Evolutionary conservation across 2,888 invertebrate species (phyloP).

Genomic region (Polyommatus icarus): DNA sequence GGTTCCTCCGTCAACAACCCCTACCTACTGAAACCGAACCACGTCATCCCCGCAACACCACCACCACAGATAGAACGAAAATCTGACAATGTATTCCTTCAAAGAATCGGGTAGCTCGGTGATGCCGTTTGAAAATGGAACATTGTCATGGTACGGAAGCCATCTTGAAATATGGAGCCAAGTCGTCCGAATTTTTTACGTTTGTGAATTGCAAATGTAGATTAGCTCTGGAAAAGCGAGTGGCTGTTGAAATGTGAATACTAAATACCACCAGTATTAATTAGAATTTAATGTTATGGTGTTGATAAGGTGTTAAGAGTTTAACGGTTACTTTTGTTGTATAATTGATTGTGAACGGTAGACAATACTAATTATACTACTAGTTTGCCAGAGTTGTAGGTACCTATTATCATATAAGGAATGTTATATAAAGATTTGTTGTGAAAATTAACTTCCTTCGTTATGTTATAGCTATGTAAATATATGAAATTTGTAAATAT

Average conservation of each 20-base stretch:
- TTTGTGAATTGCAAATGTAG: conserved; percentile 29
- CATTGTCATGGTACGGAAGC: conserved; percentile 63
- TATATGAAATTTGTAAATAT: not conserved
- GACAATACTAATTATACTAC: not conserved
- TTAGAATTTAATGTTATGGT: not conserved
- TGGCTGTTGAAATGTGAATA: conserved; percentile 6
- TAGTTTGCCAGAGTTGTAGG: not conserved
- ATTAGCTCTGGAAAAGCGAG: conserved; percentile 20
- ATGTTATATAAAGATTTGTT: not conserved
- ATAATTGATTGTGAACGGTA: not conserved
- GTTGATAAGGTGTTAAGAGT: conserved; percentile 1
- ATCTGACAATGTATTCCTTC: conserved; percentile 63
- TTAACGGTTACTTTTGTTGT: not conserved
- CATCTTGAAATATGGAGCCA: conserved; percentile 66
- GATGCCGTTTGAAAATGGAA: conserved; percentile 40
- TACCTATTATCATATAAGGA: not conserved
- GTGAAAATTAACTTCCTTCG: not conserved
- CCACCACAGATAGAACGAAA: conserved; percentile 65
- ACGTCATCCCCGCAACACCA: conserved; percentile 71
- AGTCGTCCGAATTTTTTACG: conserved; percentile 41
- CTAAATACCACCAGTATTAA: conserved; percentile 10
- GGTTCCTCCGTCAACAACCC: conserved; percentile 56
- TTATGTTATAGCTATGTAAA: not conserved
- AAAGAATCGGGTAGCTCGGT: conserved; percentile 63
- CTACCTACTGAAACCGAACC: conserved; percentile 66